A percentile compares a stretch with the other conserved stretches of the same genome.
These are phyloP conservation scores for Halcyon badia DNA, from an alignment of 2,797 vertebrate genomes.

Conservation along the genomic window DNA sequence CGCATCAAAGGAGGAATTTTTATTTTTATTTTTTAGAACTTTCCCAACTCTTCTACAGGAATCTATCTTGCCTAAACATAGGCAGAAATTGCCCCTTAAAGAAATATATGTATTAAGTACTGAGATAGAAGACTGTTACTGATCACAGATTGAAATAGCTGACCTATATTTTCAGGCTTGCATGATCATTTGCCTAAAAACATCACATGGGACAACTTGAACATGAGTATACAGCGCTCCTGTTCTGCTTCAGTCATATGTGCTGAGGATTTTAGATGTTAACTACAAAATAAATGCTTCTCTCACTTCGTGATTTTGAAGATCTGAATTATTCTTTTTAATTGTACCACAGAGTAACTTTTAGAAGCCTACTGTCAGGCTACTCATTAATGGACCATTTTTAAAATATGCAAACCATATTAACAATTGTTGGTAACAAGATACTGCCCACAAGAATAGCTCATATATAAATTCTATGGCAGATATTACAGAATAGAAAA, in stretches of 20 bases:
- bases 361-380: not conserved
- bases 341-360: not conserved
- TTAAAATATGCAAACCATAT: not conserved
- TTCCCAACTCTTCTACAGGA: slow-evolving; percentile 27
- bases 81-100: slow-evolving; percentile 9
- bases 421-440: not conserved
- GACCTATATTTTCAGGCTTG: not conserved
- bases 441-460: not conserved
- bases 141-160: slow-evolving; percentile 22
- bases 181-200: not conserved
- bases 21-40: not conserved
- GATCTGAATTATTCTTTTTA: not conserved
- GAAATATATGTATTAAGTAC: slow-evolving; percentile 64
- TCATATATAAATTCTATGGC: not conserved
- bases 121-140: slow-evolving; percentile 30
- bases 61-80: slow-evolving; percentile 61
- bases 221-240: not conserved
- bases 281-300: not conserved
- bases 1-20: slow-evolving; percentile 75
- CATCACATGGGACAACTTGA: not conserved
- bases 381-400: not conserved
- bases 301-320: not conserved
- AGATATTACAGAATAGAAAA: not conserved
- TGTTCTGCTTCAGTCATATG: not conserved
- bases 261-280: not conserved